Evolutionary conservation across 1,140 invertebrate genomes (phyloP), one percentile per base, ranked within the genome.

Genomic region (Reticulitermes speratus): DNA sequence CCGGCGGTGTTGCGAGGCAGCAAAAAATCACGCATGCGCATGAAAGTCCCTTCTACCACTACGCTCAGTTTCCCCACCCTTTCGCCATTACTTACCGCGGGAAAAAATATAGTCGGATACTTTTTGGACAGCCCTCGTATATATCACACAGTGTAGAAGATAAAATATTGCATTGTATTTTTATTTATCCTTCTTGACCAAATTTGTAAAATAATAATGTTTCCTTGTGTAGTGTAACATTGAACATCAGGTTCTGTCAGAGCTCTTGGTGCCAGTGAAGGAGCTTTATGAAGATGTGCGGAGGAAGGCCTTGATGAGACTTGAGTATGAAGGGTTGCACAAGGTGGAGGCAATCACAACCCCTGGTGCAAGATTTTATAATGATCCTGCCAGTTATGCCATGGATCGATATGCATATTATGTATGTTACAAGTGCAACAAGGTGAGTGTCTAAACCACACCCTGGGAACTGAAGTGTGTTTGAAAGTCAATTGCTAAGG

Each of bases 361-460:
- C 11, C 91, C 94, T 19, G 95, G 95, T 6, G 93, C 94, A 44
- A 91, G 94, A 44, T 96, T 96, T 87, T 94, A 94, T 88, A 94
- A 96, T 87, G 96, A 99, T 90, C 95, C 97, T 12, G 95, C 96
- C 3, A 92, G 94, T 0, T 98, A 97, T 91, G 98, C 98, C 5
- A 98, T 99, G 97, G 98, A 99, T 88, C 94, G 97, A 89, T 99
- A 99, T 90, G 98, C 98, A 14, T 99, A 99, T 90, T 99, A 99
- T 90, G 97, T 99, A 25, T 99, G 98, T 90, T 98, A 95, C 90
- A 99, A 99, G 91, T 99, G 98, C 90, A 96, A 96, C 88, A 99
- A 98, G 94, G 96, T 96, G 91, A 89, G 85, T 85, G 82, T 44
- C 25, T 87, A 52, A 44, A 12, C n/a, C 2, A 84, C 44, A 8